These are phyloP conservation scores for Luperina testacea DNA, from an alignment of 2,888 invertebrate genomes.

Conservation along the genomic window DNA sequence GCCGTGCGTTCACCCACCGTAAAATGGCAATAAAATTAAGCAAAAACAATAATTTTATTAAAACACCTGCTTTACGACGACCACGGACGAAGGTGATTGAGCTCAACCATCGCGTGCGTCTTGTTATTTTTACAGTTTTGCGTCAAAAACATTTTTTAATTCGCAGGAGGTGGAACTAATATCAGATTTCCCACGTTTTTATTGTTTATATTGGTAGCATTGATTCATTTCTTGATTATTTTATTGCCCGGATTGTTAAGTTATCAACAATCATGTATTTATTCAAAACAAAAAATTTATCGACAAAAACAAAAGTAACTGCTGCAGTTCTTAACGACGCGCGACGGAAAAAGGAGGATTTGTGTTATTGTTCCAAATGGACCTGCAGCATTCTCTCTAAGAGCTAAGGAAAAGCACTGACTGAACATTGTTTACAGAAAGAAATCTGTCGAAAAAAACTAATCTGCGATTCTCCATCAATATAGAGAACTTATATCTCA, in stretches of 20 bases:
- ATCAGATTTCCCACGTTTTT: constrained; percentile 63
- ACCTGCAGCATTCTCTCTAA: not conserved
- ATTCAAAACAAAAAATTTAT: constrained; percentile 3
- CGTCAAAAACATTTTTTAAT: constrained; percentile 24
- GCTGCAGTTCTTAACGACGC: not conserved
- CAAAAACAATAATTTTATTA: constrained; percentile 49
- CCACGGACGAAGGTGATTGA: constrained; percentile 54
- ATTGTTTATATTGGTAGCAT: constrained; percentile 42
- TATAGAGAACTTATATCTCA: not conserved
- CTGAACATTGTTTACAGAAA: not conserved
- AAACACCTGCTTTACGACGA: constrained; percentile 41
- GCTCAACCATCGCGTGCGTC: constrained; percentile 65
- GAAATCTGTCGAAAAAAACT: not conserved
- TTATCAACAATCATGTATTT: constrained; percentile 2
- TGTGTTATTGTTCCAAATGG: not conserved
- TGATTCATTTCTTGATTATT: constrained; percentile 19
- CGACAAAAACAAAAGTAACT: not conserved
- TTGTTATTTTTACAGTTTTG: constrained; percentile 61
- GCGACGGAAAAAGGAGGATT: too few relatives aligned
- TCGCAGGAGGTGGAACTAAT: constrained; percentile 58
- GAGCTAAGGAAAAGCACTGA: not conserved
- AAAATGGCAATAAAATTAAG: constrained; percentile 48
- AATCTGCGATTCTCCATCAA: not conserved
- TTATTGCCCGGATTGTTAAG: constrained; percentile 4
- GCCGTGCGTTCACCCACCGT: constrained; percentile 24